Base-by-base conservation (phyloP, 2,113 vertebrate genomes). In the Aptenodytes forsteri region DNA sequence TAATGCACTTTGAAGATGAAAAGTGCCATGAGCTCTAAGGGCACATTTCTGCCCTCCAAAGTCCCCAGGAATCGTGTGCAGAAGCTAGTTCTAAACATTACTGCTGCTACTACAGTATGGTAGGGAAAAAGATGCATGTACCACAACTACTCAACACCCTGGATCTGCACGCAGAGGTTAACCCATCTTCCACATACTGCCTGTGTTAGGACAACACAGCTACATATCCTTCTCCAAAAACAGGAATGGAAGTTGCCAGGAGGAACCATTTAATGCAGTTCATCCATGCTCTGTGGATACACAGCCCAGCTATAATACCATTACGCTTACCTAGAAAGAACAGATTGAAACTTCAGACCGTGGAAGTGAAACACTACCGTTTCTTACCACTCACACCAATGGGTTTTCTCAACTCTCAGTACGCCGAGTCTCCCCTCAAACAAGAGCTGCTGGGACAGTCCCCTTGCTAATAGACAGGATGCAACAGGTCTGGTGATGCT, bases 1-100 rank as follows among this genome's bases (percentile, higher is more conserved):
- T 87, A 96, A 96, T 82, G 61, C 36, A 78, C 72, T 96, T 97
- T 97, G 97, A 96, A 96, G 93, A 97, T 96, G 80, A 94, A 90
- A 95, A 94, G 58, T 83, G 83, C 87, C 25, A 4, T 16, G 72
- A 94, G 89, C 87, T 91, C 69, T 69, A 62, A 90, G 87, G 94
- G 83, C 86, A 93, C 15, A 6, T 86, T 93, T 78, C 92, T 96
- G 95, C 91, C 83, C 88, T 90, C 90, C 9, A 1, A 96, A 95
- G 83, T 55, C 65, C 86, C 59, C 32, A 65, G 88, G 71, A 94
- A 92, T 49, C 1, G 0, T 64, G 82, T 46, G n/a, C 72, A 96
- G 81, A 79, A 90, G 36, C 38, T 82, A 72, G 89, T 85, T 92
- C 87, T 81, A 66, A 96, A 91, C 55, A 78, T 67, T 55, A 71